Conservation (phyloP, 2,797 vertebrate species). For the Numenius phaeopus region DNA sequence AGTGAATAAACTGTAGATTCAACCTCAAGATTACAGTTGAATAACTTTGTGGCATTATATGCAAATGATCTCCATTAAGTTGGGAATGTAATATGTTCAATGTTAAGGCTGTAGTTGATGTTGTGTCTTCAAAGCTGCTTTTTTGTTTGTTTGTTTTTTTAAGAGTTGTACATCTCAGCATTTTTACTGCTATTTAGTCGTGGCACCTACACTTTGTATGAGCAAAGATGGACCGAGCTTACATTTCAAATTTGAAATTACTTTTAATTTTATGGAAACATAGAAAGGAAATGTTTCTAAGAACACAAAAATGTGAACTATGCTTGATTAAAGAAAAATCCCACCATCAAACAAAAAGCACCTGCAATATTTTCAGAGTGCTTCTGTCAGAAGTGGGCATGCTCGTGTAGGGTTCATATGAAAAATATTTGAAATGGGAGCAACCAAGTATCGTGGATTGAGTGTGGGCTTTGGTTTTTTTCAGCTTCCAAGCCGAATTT, state of each 20-base stretch:
- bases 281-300: constrained; percentile 49
- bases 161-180: constrained; percentile 82
- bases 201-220: constrained; percentile 74
- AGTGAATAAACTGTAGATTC: constrained; percentile 53
- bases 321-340: constrained; percentile 13
- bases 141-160: constrained; percentile 59
- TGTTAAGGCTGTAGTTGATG: constrained; percentile 81
- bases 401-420: background rate
- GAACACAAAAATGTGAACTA: constrained; percentile 47
- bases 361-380: background rate
- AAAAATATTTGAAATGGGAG: constrained; percentile 43
- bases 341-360: background rate
- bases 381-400: constrained; percentile 20
- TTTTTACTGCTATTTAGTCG: constrained; percentile 75
- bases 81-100: constrained; percentile 81
- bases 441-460: constrained; percentile 3
- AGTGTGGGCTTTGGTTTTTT: constrained; percentile 54
- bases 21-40: constrained; percentile 64
- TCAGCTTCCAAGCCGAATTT: constrained; percentile 28
- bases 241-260: constrained; percentile 58
- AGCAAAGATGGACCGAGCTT: constrained; percentile 60
- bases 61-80: constrained; percentile 78
- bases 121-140: constrained; percentile 84
- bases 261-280: constrained; percentile 54
- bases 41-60: constrained; percentile 82